phyloP scores from a whole-genome alignment of 2,113 vertebrate species.

The Halcyon malimbica region DNA sequence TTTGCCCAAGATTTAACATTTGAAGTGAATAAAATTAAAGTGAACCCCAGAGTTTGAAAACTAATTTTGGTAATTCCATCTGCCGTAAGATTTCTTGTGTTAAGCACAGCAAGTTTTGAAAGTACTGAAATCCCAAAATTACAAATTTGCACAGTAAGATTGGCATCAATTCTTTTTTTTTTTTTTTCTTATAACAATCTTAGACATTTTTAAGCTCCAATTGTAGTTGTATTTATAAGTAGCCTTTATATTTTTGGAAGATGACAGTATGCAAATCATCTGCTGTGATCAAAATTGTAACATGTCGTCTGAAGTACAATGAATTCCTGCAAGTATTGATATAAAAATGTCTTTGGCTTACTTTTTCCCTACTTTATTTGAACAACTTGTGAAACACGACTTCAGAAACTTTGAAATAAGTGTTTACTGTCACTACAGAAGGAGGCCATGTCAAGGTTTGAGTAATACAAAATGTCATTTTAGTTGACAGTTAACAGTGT shows the following conservation, averaged over 20 bases:
- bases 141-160: neutral
- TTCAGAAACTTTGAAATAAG: neutral
- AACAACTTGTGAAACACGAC: neutral
- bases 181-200: neutral
- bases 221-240: neutral
- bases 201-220: neutral
- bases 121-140: neutral
- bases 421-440: neutral
- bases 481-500: neutral
- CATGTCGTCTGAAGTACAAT: neutral
- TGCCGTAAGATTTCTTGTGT: neutral
- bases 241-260: conserved; percentile 11
- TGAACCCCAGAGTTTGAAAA: conserved; percentile 6
- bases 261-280: neutral
- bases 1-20: conserved; percentile 41
- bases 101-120: neutral
- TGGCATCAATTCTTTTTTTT: neutral
- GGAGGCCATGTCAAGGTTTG: neutral
- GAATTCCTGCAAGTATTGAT: neutral
- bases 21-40: conserved; percentile 50
- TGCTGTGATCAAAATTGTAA: neutral
- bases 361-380: neutral
- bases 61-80: conserved; percentile 15
- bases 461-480: neutral
- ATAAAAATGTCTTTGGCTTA: neutral